Conservation (phyloP, 2,113 vertebrate genomes). For the Sminthopsis crassicaudata region DNA sequence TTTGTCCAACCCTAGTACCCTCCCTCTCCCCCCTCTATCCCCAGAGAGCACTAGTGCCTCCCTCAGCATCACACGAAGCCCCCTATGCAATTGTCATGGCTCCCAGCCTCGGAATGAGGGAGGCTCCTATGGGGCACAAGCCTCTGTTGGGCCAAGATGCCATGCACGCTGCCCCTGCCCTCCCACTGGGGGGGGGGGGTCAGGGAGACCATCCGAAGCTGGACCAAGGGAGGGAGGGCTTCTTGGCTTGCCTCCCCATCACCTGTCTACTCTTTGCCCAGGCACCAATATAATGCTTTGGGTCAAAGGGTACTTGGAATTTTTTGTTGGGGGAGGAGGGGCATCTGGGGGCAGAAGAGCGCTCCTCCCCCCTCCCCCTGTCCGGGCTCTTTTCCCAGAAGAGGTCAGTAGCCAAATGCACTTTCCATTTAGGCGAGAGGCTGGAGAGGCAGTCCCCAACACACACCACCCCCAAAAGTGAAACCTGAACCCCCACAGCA, state of each 20-base stretch:
- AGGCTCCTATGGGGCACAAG: background rate
- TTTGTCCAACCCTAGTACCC: background rate
- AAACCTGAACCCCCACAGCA: slow-evolving; percentile 51
- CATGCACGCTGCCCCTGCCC: background rate
- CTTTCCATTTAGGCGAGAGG: slow-evolving; percentile 42
- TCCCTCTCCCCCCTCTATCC: background rate
- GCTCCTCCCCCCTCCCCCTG: slow-evolving; percentile 24
- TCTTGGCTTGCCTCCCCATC: background rate
- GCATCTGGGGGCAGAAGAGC: background rate
- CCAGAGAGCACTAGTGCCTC: rapidly evolving
- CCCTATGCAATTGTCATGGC: background rate
- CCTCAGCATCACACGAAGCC: slow-evolving; percentile 13
- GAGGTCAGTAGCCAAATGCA: slow-evolving; percentile 54
- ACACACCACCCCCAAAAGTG: background rate
- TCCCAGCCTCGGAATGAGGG: background rate
- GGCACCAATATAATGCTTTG: background rate
- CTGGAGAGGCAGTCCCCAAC: background rate
- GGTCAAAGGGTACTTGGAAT: slow-evolving; percentile 33
- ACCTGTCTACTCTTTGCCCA: background rate
- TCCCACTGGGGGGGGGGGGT: background rate
- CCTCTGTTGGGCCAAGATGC: background rate
- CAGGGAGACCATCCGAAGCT: background rate
- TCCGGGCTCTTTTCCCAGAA: slow-evolving; percentile 51
- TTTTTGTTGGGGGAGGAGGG: background rate
- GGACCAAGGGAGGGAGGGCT: background rate